These are phyloP conservation scores for Cryptocheilus praepositus DNA, from an alignment of 2,888 invertebrate species.

Conservation along the genomic window DNA sequence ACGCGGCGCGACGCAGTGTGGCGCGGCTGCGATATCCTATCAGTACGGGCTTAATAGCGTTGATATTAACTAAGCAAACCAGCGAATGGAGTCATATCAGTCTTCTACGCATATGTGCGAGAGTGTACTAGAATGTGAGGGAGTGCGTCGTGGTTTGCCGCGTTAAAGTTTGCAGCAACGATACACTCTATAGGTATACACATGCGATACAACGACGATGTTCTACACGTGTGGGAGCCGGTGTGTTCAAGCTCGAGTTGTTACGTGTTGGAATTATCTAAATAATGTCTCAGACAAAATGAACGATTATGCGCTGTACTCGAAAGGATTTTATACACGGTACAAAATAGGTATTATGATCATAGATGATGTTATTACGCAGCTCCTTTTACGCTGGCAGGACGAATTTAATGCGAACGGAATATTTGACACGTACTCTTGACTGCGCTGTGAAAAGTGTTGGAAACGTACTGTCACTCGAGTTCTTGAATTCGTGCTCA, in stretches of 20 bases:
- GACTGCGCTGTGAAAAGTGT: not conserved
- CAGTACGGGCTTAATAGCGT: slow-evolving; percentile 56
- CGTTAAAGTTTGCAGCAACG: slow-evolving; percentile 45
- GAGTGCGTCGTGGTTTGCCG: slow-evolving; percentile 8
- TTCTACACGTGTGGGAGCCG: slow-evolving; percentile 25
- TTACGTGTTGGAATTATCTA: slow-evolving; percentile 35
- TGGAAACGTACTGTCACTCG: too few species aligned
- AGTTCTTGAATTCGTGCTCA: not conserved
- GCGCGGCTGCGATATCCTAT: slow-evolving; percentile 52
- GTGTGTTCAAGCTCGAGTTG: slow-evolving; percentile 36
- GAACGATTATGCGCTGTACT: too few species aligned
- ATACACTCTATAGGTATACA: slow-evolving; percentile 20
- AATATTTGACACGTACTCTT: slow-evolving; percentile 7
- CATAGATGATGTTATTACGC: too few species aligned
- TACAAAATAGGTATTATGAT: too few species aligned
- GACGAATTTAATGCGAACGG: not conserved
- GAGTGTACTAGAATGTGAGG: not conserved
- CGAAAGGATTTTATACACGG: too few species aligned
- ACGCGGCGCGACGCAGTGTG: slow-evolving; percentile 25
- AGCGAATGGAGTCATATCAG: slow-evolving; percentile 55
- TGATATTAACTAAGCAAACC: slow-evolving; percentile 62
- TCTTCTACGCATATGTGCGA: slow-evolving; percentile 35
- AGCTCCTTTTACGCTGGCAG: too few species aligned
- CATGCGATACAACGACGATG: not conserved
- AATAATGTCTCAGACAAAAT: slow-evolving; percentile 16